These are phyloP conservation scores for Caenorhabditis imperialis DNA, from an alignment of 2,888 invertebrate species.

Conservation along the genomic window DNA sequence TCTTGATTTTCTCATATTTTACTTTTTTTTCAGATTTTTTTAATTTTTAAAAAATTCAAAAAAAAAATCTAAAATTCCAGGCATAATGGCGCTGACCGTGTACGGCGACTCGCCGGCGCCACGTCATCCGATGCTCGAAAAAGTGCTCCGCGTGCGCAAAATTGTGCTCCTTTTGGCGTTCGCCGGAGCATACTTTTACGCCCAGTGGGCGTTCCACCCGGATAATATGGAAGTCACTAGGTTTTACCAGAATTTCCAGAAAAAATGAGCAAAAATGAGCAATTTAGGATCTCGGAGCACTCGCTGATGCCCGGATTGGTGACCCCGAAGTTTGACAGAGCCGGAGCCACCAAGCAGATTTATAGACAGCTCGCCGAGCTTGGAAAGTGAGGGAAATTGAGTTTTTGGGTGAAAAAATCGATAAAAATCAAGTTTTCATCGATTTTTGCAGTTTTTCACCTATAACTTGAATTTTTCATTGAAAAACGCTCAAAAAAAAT, in stretches of 20 bases:
- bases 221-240: slow-evolving; percentile 50
- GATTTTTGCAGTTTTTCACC: neutral
- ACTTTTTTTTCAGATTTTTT: slow-evolving; percentile 10
- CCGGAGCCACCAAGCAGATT: slow-evolving; percentile 43
- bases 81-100: slow-evolving; percentile 21
- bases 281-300: slow-evolving; percentile 64
- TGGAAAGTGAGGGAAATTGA: slow-evolving; percentile 19
- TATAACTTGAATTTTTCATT: too few relatives aligned
- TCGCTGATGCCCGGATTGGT: slow-evolving; percentile 67
- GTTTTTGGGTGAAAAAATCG: neutral
- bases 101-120: slow-evolving; percentile 30
- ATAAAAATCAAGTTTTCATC: neutral
- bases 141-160: slow-evolving; percentile 25
- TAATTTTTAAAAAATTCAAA: neutral
- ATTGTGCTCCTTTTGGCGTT: slow-evolving; percentile 18
- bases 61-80: neutral
- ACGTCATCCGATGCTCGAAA: slow-evolving; percentile 25
- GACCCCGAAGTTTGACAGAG: slow-evolving; percentile 55
- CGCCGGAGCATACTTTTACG: slow-evolving; percentile 22
- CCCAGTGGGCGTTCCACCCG: slow-evolving; percentile 22
- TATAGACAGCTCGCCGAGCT: slow-evolving; percentile 30
- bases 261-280: too few relatives aligned
- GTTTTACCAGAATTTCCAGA: neutral
- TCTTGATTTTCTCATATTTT: neutral
- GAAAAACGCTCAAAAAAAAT: too few relatives aligned